Percentiles rank a stretch among this genome's conserved stretches.
phyloP scores from a whole-genome alignment of 2,888 invertebrate genomes.

The Tanytarsus gracilentus region DNA sequence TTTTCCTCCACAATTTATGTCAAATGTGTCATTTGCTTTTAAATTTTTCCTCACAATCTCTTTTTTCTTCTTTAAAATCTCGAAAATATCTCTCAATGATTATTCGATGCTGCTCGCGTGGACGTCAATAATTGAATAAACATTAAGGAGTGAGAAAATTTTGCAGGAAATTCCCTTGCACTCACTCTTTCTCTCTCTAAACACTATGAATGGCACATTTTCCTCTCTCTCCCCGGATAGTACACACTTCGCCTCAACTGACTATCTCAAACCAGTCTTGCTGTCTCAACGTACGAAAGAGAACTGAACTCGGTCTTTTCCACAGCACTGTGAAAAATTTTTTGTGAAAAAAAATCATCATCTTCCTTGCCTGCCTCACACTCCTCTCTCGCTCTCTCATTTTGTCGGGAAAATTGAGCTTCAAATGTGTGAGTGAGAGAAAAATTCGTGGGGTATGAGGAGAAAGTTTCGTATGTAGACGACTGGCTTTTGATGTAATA shows the following conservation, averaged over 20 bases:
- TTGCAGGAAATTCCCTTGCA: too few species aligned
- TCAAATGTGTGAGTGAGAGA: neutral
- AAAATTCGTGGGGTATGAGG: neutral
- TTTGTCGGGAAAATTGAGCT: conserved; percentile 11
- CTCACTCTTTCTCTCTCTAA: neutral
- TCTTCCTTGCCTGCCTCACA: conserved; percentile 7
- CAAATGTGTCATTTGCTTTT: too few species aligned
- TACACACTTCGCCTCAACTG: neutral
- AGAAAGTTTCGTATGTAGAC: neutral
- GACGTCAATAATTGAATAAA: too few species aligned
- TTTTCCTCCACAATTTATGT: too few species aligned
- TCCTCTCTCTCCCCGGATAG: neutral
- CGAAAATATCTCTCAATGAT: too few species aligned
- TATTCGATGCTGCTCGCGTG: too few species aligned
- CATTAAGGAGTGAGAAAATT: too few species aligned
- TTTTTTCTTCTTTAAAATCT: too few species aligned
- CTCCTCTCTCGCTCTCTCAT: neutral
- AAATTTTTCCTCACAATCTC: too few species aligned
- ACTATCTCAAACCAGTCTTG: neutral
- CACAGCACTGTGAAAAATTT: conserved; percentile 2
- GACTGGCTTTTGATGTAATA: neutral
- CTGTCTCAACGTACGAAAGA: conserved; percentile 23
- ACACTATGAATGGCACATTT: conserved; percentile 24
- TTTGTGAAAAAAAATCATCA: neutral
- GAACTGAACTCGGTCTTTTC: conserved; percentile 17